These are phyloP conservation scores for Micromussa lordhowensis DNA, from an alignment of 92 coral and sea anemone genomes.

Conservation along the genomic window DNA sequence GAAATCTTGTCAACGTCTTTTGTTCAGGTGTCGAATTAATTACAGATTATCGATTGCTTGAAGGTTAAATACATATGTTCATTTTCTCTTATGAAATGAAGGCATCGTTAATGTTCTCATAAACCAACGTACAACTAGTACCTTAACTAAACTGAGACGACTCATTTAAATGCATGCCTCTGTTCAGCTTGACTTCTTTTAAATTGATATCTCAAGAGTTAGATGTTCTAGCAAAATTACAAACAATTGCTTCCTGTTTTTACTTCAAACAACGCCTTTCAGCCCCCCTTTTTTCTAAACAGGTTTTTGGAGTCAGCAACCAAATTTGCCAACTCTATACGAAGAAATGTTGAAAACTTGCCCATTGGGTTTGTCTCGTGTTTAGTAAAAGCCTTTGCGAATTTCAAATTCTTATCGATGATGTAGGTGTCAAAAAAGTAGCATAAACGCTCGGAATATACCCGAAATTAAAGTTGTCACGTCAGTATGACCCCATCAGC, in stretches of 20 bases:
- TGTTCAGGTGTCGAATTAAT: not conserved
- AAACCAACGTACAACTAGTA: too few relatives aligned
- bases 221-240: too few relatives aligned
- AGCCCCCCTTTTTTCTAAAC: not conserved
- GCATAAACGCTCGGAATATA: not conserved
- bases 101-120: too few relatives aligned
- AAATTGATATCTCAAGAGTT: too few relatives aligned
- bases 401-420: not conserved
- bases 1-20: not conserved
- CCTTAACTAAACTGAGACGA: too few relatives aligned
- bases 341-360: not conserved
- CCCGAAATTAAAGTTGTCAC: not conserved
- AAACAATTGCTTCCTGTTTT: not conserved
- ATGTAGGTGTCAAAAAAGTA: not conserved
- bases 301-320: not conserved
- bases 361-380: not conserved
- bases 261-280: not conserved
- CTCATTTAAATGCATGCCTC: too few relatives aligned
- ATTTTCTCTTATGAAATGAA: too few relatives aligned
- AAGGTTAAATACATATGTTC: too few relatives aligned
- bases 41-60: too few relatives aligned
- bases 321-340: not conserved
- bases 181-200: too few relatives aligned
- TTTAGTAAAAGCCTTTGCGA: not conserved
- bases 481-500: slow-evolving; percentile 5